Conservation (phyloP, 1,140 invertebrate genomes). For the Chlorops oryzae region DNA sequence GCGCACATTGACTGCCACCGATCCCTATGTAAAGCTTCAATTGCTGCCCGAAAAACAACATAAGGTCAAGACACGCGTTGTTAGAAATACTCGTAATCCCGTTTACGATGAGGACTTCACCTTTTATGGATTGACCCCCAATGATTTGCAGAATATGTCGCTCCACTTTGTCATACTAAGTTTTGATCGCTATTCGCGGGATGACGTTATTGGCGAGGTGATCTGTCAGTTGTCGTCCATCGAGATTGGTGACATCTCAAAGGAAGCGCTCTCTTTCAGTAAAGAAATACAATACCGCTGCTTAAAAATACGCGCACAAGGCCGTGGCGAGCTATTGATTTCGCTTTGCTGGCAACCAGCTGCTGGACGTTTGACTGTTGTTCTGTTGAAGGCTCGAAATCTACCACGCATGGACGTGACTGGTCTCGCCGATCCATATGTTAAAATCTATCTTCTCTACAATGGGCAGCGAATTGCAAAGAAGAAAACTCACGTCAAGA, state of each 20-base stretch:
- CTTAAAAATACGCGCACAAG: conserved; percentile 81
- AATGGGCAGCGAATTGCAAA: conserved; percentile 97
- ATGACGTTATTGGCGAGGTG: conserved; percentile 97
- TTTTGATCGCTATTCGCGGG: conserved; percentile 93
- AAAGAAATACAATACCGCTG: conserved; percentile 81
- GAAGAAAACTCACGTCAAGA: conserved; percentile 99
- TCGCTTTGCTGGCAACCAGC: conserved; percentile 93
- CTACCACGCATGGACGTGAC: conserved; percentile 94
- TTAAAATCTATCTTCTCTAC: conserved; percentile 95
- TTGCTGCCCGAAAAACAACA: conserved; percentile 91
- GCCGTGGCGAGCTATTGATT: conserved; percentile 82
- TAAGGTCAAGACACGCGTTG: conserved; percentile 88
- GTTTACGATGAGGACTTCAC: conserved; percentile 96
- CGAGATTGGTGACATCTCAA: conserved; percentile 71
- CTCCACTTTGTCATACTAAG: conserved; percentile 92
- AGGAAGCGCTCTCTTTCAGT: conserved; percentile 68
- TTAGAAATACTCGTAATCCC: conserved; percentile 86
- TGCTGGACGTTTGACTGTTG: conserved; percentile 79
- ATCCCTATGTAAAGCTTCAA: conserved; percentile 93
- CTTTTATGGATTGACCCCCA: conserved; percentile 84
- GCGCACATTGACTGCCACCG: conserved; percentile 55
- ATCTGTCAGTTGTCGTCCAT: conserved; percentile 75
- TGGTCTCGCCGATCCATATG: conserved; percentile 87
- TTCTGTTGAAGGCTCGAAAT: conserved; percentile 88
- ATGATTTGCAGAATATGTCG: conserved; percentile 78